Evolutionary conservation across 2,797 vertebrate species (phyloP).

Genomic region (Psittacula echo): DNA sequence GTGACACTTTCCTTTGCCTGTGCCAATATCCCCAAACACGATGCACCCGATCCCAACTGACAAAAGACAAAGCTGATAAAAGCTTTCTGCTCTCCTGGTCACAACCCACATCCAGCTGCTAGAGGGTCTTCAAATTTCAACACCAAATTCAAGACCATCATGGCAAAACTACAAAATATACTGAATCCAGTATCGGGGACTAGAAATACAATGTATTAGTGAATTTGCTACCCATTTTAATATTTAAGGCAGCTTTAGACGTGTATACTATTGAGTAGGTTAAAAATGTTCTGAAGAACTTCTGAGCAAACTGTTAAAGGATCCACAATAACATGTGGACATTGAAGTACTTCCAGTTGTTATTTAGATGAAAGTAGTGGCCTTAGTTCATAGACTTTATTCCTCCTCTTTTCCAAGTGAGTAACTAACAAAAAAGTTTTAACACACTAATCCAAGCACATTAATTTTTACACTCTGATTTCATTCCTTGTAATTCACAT

Average conservation of each 20-base stretch:
- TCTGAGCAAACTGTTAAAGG: not conserved
- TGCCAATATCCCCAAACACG: not conserved
- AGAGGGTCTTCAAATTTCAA: not conserved
- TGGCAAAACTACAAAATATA: not conserved
- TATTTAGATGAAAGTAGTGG: not conserved
- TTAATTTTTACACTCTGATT: not conserved
- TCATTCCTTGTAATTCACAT: not conserved
- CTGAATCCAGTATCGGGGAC: not conserved
- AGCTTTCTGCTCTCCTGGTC: not conserved
- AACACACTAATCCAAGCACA: not conserved
- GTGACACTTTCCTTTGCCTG: not conserved
- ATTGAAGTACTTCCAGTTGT: not conserved
- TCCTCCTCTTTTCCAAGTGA: not conserved
- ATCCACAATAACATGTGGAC: rapidly evolving
- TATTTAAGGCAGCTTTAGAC: not conserved
- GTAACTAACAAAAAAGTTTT: not conserved
- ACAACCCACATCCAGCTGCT: not conserved
- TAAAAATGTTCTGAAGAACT: not conserved
- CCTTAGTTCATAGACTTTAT: not conserved
- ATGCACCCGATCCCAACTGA: not conserved
- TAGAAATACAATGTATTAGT: not conserved
- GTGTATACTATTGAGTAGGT: not conserved
- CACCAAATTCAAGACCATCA: not conserved
- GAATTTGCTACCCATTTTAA: not conserved
- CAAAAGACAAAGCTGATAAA: not conserved